phyloP scores from a whole-genome alignment of 1,140 invertebrate genomes.

The Dendrolimus kikuchii region DNA sequence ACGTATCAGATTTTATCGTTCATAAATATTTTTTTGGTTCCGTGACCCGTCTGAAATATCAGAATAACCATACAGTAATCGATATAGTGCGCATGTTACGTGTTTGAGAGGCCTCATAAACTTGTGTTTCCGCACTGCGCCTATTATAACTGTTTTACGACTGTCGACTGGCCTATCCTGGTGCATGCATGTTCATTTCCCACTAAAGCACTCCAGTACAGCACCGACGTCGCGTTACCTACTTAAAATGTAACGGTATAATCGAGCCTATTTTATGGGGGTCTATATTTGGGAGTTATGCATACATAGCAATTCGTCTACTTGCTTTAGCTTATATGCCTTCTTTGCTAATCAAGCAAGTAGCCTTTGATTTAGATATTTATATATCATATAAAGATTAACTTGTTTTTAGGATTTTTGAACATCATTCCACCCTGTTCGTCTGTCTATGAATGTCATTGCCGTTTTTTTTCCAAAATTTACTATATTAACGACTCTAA shows the following conservation, averaged over 20 bases:
- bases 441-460: too few relatives aligned
- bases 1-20: constrained; percentile 34
- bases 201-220: constrained; percentile 28
- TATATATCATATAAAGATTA: too few relatives aligned
- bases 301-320: constrained; percentile 24
- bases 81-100: constrained; percentile 47
- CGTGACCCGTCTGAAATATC: constrained; percentile 39
- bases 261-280: constrained; percentile 47
- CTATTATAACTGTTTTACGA: constrained; percentile 58
- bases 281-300: constrained; percentile 49
- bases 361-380: neutral
- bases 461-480: too few relatives aligned
- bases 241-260: constrained; percentile 46
- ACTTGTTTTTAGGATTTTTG: too few relatives aligned
- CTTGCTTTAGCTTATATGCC: too few relatives aligned
- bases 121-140: constrained; percentile 51
- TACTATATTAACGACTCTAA: too few relatives aligned
- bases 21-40: constrained; percentile 47
- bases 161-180: constrained; percentile 40
- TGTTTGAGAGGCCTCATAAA: constrained; percentile 50
- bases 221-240: constrained; percentile 30
- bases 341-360: too few relatives aligned
- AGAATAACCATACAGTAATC: constrained; percentile 51
- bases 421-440: too few relatives aligned
- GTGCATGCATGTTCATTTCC: constrained; percentile 37